A percentile compares a stretch with the other conserved stretches of the same genome.
These are phyloP conservation scores for Enoplosus armatus DNA, from an alignment of 2,797 vertebrate species.

Conservation along the genomic window DNA sequence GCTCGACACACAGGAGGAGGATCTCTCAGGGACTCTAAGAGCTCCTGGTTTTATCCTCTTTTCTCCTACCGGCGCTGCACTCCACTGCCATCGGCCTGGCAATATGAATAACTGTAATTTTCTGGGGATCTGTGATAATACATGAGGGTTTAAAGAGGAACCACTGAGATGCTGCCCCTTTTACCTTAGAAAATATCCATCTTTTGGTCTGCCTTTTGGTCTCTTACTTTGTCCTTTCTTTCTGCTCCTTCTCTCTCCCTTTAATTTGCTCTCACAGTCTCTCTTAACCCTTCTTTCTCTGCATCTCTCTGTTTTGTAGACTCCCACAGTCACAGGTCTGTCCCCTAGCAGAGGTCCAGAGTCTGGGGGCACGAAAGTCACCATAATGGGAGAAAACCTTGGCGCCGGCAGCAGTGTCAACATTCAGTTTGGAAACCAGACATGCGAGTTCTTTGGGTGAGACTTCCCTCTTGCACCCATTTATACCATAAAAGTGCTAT, in stretches of 20 bases:
- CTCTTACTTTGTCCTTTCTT: neutral
- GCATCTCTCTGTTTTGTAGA: conserved; percentile 79
- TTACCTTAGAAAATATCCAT: conserved; percentile 30
- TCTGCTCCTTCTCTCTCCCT: neutral
- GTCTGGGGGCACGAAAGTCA: conserved; percentile 97
- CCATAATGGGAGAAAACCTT: conserved; percentile 93
- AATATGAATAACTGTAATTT: conserved; percentile 67
- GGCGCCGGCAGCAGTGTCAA: conserved; percentile 94
- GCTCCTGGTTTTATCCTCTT: conserved; percentile 63
- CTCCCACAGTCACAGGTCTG: conserved; percentile 90
- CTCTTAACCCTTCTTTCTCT: conserved; percentile 19
- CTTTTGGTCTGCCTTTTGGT: conserved; percentile 24
- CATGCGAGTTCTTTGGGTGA: conserved; percentile 96
- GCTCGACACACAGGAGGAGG: conserved; percentile 39
- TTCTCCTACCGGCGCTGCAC: conserved; percentile 38
- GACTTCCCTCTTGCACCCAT: conserved; percentile 25
- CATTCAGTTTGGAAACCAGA: conserved; percentile 95
- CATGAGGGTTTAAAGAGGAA: conserved; percentile 35
- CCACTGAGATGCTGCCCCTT: conserved; percentile 33
- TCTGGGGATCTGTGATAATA: conserved; percentile 51
- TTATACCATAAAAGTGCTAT: conserved; percentile 13
- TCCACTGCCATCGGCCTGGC: conserved; percentile 47
- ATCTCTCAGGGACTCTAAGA: conserved; percentile 71
- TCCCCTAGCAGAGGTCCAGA: conserved; percentile 93
- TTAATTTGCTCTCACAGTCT: conserved; percentile 10